Conservation (phyloP, 2,797 vertebrate genomes). For the Rhadinocentrus ornatus region DNA sequence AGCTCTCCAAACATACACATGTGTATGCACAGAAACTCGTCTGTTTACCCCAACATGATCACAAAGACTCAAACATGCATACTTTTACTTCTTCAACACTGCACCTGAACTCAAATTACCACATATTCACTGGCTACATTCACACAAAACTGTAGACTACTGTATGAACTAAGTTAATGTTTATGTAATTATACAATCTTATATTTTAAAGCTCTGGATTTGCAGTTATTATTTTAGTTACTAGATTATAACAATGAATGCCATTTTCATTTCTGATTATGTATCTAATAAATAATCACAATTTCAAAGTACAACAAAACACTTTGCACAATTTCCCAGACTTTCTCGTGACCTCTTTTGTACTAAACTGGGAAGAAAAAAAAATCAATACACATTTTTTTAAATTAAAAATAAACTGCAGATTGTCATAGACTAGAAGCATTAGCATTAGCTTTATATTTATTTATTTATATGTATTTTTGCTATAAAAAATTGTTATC, state of each 20-base stretch:
- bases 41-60: slow-evolving; percentile 31
- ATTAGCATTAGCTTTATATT: neutral
- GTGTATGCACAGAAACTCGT: slow-evolving; percentile 25
- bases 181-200: neutral
- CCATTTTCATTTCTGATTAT: neutral
- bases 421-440: neutral
- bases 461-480: neutral
- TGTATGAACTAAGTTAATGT: slow-evolving; percentile 1
- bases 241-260: neutral
- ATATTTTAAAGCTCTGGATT: slow-evolving; percentile 11
- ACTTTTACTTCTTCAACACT: slow-evolving; percentile 39
- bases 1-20: slow-evolving; percentile 72
- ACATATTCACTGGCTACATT: slow-evolving; percentile 14
- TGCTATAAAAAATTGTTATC: no score
- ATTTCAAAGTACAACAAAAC: neutral
- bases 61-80: slow-evolving; percentile 47
- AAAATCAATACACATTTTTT: neutral
- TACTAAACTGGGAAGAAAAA: no score
- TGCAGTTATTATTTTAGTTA: neutral
- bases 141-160: neutral
- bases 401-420: neutral
- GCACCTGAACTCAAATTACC: slow-evolving; percentile 70
- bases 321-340: neutral
- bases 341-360: neutral
- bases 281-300: neutral